These are phyloP conservation scores for Haplochromis burtoni DNA, from an alignment of 2,113 vertebrate species.

Conservation along the genomic window DNA sequence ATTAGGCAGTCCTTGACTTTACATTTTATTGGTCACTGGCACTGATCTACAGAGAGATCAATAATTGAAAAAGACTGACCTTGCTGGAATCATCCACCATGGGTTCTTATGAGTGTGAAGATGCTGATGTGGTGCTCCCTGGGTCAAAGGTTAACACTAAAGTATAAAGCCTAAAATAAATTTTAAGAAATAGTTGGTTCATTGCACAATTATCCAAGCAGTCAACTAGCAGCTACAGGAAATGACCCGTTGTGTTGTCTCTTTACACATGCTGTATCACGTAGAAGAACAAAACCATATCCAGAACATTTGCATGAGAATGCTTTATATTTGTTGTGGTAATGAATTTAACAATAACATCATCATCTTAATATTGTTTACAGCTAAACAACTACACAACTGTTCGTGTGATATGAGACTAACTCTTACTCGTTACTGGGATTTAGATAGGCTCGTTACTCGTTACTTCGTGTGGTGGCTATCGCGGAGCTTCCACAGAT, in stretches of 20 bases:
- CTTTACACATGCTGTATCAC: not conserved
- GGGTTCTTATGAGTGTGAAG: not conserved
- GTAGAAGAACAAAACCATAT: not conserved
- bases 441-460: no score
- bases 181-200: not conserved
- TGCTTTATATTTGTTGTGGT: not conserved
- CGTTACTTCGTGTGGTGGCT: no score
- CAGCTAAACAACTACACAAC: not conserved
- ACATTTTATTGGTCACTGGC: constrained; percentile 45
- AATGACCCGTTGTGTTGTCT: not conserved
- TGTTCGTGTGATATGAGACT: not conserved
- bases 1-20: constrained; percentile 57
- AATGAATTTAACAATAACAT: not conserved
- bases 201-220: not conserved
- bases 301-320: not conserved
- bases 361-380: not conserved
- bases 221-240: not conserved
- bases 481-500: no score
- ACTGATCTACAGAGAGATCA: constrained; percentile 48
- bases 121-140: not conserved
- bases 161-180: not conserved
- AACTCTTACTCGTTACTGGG: no score
- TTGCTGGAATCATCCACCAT: constrained; percentile 30
- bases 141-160: constrained; percentile 17
- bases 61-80: constrained; percentile 52